Percentiles rank a stretch among this genome's conserved stretches.
phyloP scores from a whole-genome alignment of 2,888 invertebrate species.

The Gymnoscelis rufifasciata region DNA sequence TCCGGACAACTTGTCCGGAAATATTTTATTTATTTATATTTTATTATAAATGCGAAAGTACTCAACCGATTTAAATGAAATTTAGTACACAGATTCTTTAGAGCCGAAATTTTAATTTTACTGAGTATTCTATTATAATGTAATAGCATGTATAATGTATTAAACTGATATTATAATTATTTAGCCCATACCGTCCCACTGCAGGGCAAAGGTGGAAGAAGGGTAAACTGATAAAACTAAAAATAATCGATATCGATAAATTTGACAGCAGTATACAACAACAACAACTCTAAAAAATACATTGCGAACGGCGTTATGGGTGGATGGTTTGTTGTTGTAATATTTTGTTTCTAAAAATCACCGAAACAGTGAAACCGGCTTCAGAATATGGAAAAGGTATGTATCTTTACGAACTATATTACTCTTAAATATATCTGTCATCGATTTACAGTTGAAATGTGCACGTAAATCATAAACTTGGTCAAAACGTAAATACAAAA shows the following conservation, averaged over 20 bases:
- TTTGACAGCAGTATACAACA: neutral
- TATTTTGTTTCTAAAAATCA: slow-evolving; percentile 49
- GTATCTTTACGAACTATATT: slow-evolving; percentile 18
- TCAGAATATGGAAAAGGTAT: slow-evolving; percentile 54
- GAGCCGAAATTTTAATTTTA: too few relatives aligned
- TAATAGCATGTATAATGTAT: too few relatives aligned
- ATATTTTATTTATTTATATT: too few relatives aligned
- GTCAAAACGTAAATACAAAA: neutral
- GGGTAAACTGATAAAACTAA: too few relatives aligned
- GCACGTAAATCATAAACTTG: neutral
- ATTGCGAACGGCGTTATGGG: slow-evolving; percentile 43
- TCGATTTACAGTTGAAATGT: neutral
- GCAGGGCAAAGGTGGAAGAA: too few relatives aligned
- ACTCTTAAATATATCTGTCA: neutral
- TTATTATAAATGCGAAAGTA: too few relatives aligned
- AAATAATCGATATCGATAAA: neutral
- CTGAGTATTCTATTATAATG: too few relatives aligned
- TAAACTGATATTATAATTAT: too few relatives aligned
- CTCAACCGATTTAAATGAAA: too few relatives aligned
- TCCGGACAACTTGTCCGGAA: too few relatives aligned
- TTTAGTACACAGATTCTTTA: too few relatives aligned
- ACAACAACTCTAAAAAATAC: slow-evolving; percentile 26
- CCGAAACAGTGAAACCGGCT: slow-evolving; percentile 43
- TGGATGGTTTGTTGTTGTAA: slow-evolving; percentile 64
- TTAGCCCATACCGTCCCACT: too few relatives aligned